These are phyloP conservation scores for Halictus quadricinctus DNA, from an alignment of 2,888 invertebrate species.

Conservation along the genomic window DNA sequence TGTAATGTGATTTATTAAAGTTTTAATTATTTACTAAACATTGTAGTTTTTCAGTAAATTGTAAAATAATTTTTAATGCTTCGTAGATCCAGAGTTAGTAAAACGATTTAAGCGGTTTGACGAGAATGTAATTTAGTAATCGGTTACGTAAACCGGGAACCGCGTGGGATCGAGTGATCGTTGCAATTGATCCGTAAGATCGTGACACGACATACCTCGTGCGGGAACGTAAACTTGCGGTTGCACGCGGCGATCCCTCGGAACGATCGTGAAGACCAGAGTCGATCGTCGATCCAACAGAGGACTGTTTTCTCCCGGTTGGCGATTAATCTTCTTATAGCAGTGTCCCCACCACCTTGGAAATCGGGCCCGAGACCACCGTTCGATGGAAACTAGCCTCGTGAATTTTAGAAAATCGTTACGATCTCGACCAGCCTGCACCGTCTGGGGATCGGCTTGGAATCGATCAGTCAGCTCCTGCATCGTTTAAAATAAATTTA, in stretches of 20 bases:
- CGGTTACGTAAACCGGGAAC: neutral
- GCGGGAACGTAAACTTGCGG: neutral
- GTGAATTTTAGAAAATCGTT: neutral
- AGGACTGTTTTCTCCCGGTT: conserved; percentile 59
- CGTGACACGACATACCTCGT: conserved; percentile 30
- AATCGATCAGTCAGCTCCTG: too few species aligned
- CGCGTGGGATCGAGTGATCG: neutral
- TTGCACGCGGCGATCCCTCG: neutral
- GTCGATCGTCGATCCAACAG: conserved; percentile 33
- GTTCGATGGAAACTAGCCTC: neutral
- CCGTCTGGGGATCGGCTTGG: neutral
- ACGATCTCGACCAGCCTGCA: neutral
- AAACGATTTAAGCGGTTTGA: neutral
- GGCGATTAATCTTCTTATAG: conserved; percentile 68
- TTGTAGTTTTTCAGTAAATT: too few species aligned
- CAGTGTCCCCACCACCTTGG: conserved; percentile 54
- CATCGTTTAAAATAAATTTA: too few species aligned
- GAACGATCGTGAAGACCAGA: neutral
- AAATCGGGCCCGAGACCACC: conserved; percentile 19
- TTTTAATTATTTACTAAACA: too few species aligned
- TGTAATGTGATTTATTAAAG: too few species aligned
- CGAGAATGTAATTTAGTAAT: neutral
- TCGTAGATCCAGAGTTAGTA: neutral
- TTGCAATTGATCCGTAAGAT: neutral
- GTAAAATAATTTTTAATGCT: neutral